These are phyloP conservation scores for Acipenser transmontanus DNA, from an alignment of 2,797 vertebrate genomes.

Conservation along the genomic window DNA sequence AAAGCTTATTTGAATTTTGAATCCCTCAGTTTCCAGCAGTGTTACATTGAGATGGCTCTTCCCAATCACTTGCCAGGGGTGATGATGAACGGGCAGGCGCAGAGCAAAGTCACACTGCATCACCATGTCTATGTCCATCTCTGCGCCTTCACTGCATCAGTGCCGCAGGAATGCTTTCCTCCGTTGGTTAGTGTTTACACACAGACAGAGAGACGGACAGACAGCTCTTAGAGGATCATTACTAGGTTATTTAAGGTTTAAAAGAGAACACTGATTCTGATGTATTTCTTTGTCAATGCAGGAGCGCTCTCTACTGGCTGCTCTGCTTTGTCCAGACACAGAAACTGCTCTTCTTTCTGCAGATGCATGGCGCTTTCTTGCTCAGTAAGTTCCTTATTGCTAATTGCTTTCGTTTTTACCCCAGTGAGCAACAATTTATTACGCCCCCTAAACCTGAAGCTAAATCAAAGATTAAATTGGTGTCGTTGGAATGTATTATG, in stretches of 20 bases:
- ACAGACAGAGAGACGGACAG: neutral
- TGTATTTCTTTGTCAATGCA: conserved; percentile 34
- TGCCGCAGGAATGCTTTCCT: conserved; percentile 62
- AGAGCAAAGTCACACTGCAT: conserved; percentile 69
- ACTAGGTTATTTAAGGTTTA: neutral
- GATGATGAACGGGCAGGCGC: conserved; percentile 62
- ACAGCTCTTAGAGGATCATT: neutral
- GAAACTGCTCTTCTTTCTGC: conserved; percentile 75
- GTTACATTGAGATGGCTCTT: conserved; percentile 67
- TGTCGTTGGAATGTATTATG: too few species aligned
- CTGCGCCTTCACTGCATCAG: conserved; percentile 72
- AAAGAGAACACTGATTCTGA: neutral
- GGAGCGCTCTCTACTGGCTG: conserved; percentile 71
- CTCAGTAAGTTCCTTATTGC: conserved; percentile 59
- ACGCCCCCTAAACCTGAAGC: too few species aligned
- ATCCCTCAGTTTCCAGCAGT: conserved; percentile 60
- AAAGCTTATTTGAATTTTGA: too few species aligned
- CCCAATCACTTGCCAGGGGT: conserved; percentile 69
- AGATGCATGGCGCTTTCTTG: conserved; percentile 89
- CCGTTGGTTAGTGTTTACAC: conserved; percentile 64
- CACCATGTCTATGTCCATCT: conserved; percentile 78
- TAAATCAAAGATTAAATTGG: too few species aligned
- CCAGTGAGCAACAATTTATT: too few species aligned
- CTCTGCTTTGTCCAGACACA: conserved; percentile 69
- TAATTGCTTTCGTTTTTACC: neutral